Evolutionary conservation across 2,113 vertebrate genomes (phyloP).

Genomic region (Tachysurus fulvidraco): DNA sequence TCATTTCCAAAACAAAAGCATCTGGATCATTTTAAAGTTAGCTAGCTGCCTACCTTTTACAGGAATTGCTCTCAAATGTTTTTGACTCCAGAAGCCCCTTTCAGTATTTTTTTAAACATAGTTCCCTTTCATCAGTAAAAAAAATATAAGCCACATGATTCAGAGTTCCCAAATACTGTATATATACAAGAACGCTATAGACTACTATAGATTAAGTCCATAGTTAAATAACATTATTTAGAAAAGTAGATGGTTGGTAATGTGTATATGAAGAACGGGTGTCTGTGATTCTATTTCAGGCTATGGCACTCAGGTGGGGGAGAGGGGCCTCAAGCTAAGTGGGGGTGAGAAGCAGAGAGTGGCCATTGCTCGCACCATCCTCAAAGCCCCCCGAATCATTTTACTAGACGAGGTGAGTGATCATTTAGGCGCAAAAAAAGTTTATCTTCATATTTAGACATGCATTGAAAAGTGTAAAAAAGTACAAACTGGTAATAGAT

Average conservation of each 20-base stretch:
- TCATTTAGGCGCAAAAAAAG: neutral
- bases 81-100: neutral
- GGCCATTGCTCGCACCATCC: slow-evolving; percentile 87
- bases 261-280: neutral
- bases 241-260: neutral
- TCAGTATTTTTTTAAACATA: neutral
- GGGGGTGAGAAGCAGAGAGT: slow-evolving; percentile 91
- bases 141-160: neutral
- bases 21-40: neutral
- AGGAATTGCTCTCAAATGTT: neutral
- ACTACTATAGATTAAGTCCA: no score
- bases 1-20: neutral
- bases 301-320: slow-evolving; percentile 85
- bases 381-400: slow-evolving; percentile 83
- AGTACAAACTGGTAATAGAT: neutral
- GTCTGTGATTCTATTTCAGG: slow-evolving; percentile 64
- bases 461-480: neutral
- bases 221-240: neutral
- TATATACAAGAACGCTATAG: no score
- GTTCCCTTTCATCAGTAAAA: neutral
- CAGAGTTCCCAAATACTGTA: neutral
- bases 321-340: slow-evolving; percentile 87
- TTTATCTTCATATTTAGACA: neutral
- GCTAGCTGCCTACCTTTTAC: neutral
- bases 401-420: slow-evolving; percentile 82